Base-by-base conservation (phyloP, 2,113 vertebrate species). In the Scomber colias region DNA sequence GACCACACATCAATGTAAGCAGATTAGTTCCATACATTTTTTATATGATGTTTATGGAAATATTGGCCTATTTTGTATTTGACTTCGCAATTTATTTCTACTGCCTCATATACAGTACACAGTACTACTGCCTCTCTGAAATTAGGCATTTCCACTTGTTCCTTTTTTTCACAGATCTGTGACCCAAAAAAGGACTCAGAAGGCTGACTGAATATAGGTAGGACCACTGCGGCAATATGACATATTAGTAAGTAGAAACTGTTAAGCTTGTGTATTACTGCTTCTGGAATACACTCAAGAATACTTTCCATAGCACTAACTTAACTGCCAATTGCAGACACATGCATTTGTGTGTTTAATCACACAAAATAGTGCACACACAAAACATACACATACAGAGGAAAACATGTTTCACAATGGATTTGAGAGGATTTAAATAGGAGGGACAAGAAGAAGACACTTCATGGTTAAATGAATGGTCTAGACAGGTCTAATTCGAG, bases 231-330 rank as follows among this genome's bases (percentile, higher is more conserved):
- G n/a, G n/a, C 16, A 55, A 16, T 35, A 8, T 35, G 35, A 21
- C 21, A 21, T 21, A 21, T 21, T 21, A 21, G 21, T 21, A 21
- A 21, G 21, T 21, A 21, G 24, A 27, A 27, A n/a, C 11, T n/a
- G 57, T 40, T n/a, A 19, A 49, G n/a, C 17, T 35, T 17, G 19
- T 40, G 15, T 49, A 9, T 50, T 40, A 44, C n/a, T 75, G 46
- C 44, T 51, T 50, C 35, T 71, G 30, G 12, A 69, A 12, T 63
- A 62, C 50, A 55, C n/a, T 16, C 30, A 27, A 73, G 19, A 72
- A 45, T 10, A 67, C 17, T 7, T 50, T 11, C 31, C 17, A 16
- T 16, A 11, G 11, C 24, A 50, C 50, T 49, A 40, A 62, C 13
- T 49, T 60, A 21, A 35, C 40, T 11, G n/a, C 49, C 11, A 55